Percentiles rank a stretch among this genome's conserved stretches.
Conservation (phyloP, 2,888 invertebrate species). For the Seira sanloemensis region DNA sequence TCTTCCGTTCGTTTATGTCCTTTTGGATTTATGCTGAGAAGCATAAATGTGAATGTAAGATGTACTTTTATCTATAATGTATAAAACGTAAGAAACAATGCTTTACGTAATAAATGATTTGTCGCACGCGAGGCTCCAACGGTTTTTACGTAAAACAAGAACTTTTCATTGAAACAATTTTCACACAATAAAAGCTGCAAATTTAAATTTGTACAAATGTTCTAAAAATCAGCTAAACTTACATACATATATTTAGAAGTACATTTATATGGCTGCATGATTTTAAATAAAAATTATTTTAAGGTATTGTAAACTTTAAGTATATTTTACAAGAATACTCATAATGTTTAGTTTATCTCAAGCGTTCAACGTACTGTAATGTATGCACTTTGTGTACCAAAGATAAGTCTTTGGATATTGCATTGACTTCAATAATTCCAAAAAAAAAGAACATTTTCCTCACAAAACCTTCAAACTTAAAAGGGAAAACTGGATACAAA, state of each 20-base stretch:
- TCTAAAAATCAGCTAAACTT: neutral
- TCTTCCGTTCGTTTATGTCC: too few relatives aligned
- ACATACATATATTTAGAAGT: neutral
- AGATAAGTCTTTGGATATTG: constrained; percentile 44
- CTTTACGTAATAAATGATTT: too few relatives aligned
- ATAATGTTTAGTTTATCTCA: constrained; percentile 4
- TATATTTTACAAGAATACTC: constrained; percentile 9
- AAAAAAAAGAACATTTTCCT: too few relatives aligned
- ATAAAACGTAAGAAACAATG: too few relatives aligned
- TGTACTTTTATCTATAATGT: too few relatives aligned
- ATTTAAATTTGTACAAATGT: constrained; percentile 34
- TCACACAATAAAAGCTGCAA: constrained; percentile 6
- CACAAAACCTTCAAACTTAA: neutral
- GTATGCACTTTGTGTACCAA: constrained; percentile 26
- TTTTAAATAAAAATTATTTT: neutral
- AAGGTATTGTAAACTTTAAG: neutral
- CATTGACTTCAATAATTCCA: constrained; percentile 38
- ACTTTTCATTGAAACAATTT: too few relatives aligned
- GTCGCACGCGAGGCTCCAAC: too few relatives aligned
- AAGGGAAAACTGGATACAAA: too few relatives aligned
- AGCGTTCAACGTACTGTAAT: constrained; percentile 29
- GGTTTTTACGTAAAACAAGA: too few relatives aligned
- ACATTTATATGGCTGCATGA: constrained; percentile 2
- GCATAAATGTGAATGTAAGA: too few relatives aligned
- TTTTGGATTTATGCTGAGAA: too few relatives aligned